phyloP scores from a whole-genome alignment of 2,113 vertebrate species.

The Malurus cyaneus region DNA sequence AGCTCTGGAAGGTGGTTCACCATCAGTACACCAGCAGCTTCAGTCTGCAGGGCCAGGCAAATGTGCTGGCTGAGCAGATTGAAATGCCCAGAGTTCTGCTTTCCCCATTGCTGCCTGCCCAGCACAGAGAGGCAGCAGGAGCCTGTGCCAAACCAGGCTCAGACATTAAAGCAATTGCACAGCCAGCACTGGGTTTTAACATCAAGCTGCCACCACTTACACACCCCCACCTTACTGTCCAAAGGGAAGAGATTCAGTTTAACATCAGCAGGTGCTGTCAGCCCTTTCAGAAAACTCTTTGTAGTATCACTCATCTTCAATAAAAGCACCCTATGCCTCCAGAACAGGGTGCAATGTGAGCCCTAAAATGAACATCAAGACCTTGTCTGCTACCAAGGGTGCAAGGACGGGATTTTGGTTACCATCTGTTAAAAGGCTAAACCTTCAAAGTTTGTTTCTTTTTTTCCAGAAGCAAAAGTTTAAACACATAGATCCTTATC shows the following conservation, averaged over 20 bases:
- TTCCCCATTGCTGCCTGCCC: background rate
- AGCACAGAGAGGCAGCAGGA: background rate
- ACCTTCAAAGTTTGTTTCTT: background rate
- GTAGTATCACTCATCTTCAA: background rate
- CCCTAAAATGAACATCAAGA: background rate
- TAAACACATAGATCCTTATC: background rate
- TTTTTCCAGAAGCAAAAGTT: background rate
- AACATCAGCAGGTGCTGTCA: background rate
- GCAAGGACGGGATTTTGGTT: background rate
- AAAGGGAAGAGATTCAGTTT: background rate
- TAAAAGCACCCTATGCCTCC: background rate
- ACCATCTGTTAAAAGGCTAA: background rate
- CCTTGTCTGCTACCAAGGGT: background rate
- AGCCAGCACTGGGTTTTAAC: background rate
- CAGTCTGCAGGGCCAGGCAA: rapidly evolving
- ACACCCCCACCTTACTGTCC: rapidly evolving
- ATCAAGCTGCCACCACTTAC: background rate
- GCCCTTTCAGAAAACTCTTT: background rate
- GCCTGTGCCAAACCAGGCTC: background rate
- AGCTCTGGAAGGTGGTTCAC: background rate
- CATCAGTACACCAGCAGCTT: rapidly evolving
- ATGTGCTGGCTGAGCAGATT: background rate
- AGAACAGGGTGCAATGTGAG: background rate
- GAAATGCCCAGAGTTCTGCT: background rate
- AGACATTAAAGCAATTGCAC: background rate